Conservation (phyloP, 2,888 invertebrate genomes). For the Smittia aterrima region DNA sequence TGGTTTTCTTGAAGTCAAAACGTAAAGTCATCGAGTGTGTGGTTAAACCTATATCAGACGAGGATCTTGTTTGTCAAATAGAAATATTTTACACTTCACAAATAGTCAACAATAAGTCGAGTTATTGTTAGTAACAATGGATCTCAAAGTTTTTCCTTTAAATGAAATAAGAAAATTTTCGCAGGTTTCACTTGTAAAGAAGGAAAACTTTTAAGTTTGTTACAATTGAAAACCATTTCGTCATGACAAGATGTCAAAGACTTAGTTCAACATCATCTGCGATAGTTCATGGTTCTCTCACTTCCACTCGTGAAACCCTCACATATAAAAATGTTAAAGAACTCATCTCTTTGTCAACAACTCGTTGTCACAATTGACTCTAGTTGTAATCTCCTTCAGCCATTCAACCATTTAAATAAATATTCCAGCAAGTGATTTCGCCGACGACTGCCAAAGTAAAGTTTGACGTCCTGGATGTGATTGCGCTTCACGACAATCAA, state of each 20-base stretch:
- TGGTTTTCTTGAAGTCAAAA: too few relatives aligned
- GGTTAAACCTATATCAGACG: not conserved
- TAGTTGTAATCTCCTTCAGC: not conserved
- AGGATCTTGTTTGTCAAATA: not conserved
- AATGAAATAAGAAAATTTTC: too few relatives aligned
- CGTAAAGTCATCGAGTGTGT: not conserved
- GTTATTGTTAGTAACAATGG: too few relatives aligned
- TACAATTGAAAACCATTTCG: too few relatives aligned
- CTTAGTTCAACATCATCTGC: too few relatives aligned
- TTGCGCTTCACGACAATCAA: too few relatives aligned
- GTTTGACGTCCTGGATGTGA: too few relatives aligned
- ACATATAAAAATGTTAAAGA: conserved; percentile 27
- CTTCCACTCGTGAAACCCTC: not conserved
- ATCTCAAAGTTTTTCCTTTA: too few relatives aligned
- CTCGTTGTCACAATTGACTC: conserved; percentile 6
- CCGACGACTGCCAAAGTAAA: not conserved
- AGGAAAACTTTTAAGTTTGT: too few relatives aligned
- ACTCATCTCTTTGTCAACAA: conserved; percentile 36
- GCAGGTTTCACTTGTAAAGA: too few relatives aligned
- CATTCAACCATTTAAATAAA: conserved; percentile 20
- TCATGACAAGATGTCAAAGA: too few relatives aligned
- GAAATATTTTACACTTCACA: not conserved
- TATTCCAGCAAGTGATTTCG: not conserved
- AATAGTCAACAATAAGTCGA: not conserved
- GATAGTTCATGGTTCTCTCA: too few relatives aligned